phyloP scores from a whole-genome alignment of 2,113 vertebrate species.

The Microtus richardsoni region DNA sequence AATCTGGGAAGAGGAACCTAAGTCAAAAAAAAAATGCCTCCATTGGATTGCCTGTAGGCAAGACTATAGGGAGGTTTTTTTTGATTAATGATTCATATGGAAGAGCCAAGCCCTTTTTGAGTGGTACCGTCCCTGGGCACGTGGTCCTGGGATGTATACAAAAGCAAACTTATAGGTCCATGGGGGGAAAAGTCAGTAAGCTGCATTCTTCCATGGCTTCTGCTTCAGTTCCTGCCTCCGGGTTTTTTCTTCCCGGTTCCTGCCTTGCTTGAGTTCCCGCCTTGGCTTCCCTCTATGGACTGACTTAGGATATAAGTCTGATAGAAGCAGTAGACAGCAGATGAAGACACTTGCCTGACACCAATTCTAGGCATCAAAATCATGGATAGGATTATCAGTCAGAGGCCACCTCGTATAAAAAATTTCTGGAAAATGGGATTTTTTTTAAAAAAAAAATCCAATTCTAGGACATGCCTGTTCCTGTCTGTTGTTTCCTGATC shows the following conservation, averaged over 20 bases:
- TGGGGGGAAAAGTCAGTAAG: background rate
- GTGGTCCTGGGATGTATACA: background rate
- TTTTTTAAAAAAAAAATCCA: background rate
- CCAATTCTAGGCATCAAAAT: background rate
- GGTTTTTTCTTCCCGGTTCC: background rate
- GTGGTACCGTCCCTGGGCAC: background rate
- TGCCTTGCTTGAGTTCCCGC: background rate
- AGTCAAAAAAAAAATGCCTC: background rate
- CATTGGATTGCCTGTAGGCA: background rate
- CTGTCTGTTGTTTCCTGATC: background rate
- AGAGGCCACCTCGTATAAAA: background rate
- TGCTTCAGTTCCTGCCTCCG: background rate
- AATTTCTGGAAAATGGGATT: background rate
- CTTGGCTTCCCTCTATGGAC: background rate
- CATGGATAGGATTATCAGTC: background rate
- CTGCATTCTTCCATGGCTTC: background rate
- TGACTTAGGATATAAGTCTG: too few species aligned
- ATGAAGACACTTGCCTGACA: background rate
- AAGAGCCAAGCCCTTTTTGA: background rate
- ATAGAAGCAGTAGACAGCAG: background rate
- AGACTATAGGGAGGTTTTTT: background rate
- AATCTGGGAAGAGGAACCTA: background rate
- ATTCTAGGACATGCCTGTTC: conserved; percentile 6
- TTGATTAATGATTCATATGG: background rate
- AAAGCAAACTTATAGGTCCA: background rate